Evolutionary conservation across 1,140 invertebrate species (phyloP), one percentile per base, ranked within the genome.

Genomic region (Metopolophium dirhodum): DNA sequence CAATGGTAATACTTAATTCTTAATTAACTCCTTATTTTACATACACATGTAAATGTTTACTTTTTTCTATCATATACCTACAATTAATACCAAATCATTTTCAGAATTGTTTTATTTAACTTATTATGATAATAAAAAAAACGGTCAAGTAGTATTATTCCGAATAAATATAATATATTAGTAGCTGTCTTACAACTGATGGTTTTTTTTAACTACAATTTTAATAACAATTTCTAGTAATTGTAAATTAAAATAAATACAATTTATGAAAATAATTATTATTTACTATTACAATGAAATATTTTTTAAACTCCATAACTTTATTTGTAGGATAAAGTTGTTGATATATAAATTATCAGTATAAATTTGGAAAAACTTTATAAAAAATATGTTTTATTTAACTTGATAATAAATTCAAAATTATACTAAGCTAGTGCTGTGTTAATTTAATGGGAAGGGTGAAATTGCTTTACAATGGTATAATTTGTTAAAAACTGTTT

Each of bases 361-460:
- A 88, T 88, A 88, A 51, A 88, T 88, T 51, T 88, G 6, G 26
- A 86, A 86, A 85, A 86, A 7, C 1, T 37, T 51, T 88, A 88
- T 51, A 88, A 88, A 88, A 88, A 88, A 51, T 88, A 88, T 54
- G 47, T 51, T 54, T 35, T 35, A 51, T 49, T 51, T 54, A 23
- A 88, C 30, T 51, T 88, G 47, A 49, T 87, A 49, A 35, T 88
- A 88, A 1, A 22, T 35, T 35, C 22, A 88, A 88, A 51, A 88
- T 88, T 35, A 54, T n/a, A 88, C n/a, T 88, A 35, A 88, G 30
- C 86, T 9, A 88, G 47, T 88, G 86, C 86, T 51, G 87, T 88
- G 47, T 88, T 88, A 88, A 35, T 51, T 1, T n/a, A 51, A 88
- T 49, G n/a, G 41, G 9, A 18, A 47, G 41, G 87, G 85, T 18